These are phyloP conservation scores for Aporophyla nigra DNA, from an alignment of 2,888 invertebrate genomes.

Conservation along the genomic window DNA sequence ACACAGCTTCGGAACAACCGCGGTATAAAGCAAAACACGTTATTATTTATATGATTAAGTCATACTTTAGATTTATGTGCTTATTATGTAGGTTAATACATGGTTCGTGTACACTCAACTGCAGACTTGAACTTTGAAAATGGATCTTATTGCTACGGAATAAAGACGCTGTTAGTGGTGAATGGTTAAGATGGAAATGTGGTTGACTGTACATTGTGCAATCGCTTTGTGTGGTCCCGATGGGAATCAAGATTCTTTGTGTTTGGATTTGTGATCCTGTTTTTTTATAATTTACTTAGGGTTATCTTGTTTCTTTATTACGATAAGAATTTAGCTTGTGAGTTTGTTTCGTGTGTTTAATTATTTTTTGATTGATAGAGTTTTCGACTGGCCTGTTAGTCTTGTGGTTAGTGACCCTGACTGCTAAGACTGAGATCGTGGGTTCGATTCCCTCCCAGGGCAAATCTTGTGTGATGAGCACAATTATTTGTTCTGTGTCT, in stretches of 20 bases:
- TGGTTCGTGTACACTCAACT: slow-evolving; percentile 1
- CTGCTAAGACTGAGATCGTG: no score
- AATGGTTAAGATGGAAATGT: not conserved
- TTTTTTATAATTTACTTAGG: not conserved
- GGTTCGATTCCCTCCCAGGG: no score
- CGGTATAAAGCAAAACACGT: slow-evolving; percentile 36
- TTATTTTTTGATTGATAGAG: not conserved
- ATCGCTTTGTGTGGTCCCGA: slow-evolving; percentile 27
- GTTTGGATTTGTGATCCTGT: not conserved
- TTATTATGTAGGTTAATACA: slow-evolving; percentile 49
- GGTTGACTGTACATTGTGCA: slow-evolving; percentile 10
- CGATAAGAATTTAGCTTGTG: not conserved
- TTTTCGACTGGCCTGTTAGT: no score
- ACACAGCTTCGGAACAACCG: slow-evolving; percentile 14
- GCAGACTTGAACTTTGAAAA: fast-evolving
- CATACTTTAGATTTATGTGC: slow-evolving; percentile 39
- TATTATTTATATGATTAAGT: slow-evolving; percentile 54
- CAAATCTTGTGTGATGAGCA: no score
- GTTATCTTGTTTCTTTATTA: not conserved
- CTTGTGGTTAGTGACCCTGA: no score
- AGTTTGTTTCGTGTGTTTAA: not conserved
- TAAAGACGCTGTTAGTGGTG: not conserved
- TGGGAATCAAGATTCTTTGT: slow-evolving; percentile 1
- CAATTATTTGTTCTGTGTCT: no score
- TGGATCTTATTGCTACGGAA: not conserved